Base-by-base conservation (phyloP, 2,797 vertebrate genomes). In the Bovichtus diacanthus region DNA sequence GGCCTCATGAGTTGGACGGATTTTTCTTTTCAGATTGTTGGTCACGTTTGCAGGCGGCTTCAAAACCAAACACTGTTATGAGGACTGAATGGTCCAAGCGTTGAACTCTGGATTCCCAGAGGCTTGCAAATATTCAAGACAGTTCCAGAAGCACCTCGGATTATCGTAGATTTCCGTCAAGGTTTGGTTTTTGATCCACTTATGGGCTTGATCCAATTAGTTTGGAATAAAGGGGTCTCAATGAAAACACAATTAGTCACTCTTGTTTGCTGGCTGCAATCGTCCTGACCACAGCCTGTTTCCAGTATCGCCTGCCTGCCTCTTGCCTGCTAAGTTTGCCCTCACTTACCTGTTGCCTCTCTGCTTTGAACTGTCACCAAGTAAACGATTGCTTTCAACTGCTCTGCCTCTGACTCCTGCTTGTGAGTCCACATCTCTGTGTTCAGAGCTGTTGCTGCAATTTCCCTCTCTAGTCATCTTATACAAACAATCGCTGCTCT, bases 201-300 rank as follows among this genome's bases (percentile, higher is more conserved):
- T 78, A 75, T 66, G 82, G 78, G 74, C 78, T 81, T 83, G 78
- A 92, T 91, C 83, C 83, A 87, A 91, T 92, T 80, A 85, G 89
- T 77, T 87, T 89, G 85, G 84, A 89, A 90, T 80, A 88, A 92
- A 90, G 67, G 70, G 58, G 66, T 92, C 76, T 83, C 74, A 43
- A 38, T 77, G 70, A 84, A 80, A 81, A 71, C 66, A 60, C 41
- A 59, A 56, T 78, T 85, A 88, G 77, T 87, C 89, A 88, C 50
- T 21, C 25, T 19, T 25, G n/a, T 31, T 68, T 64, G 53, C 50
- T 44, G 49, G 39, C 39, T 3, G 34, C 39, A 13, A 29, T 36
- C 25, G 36, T 36, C 12, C 46, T 59, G 38, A 65, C 60, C 60
- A 50, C 36, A 12, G 18, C 44, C 21, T 44, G 16, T 47, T 43